Percentiles rank a stretch among this genome's conserved stretches.
These are phyloP conservation scores for Papilio gigon DNA, from an alignment of 2,888 invertebrate species.

Conservation along the genomic window DNA sequence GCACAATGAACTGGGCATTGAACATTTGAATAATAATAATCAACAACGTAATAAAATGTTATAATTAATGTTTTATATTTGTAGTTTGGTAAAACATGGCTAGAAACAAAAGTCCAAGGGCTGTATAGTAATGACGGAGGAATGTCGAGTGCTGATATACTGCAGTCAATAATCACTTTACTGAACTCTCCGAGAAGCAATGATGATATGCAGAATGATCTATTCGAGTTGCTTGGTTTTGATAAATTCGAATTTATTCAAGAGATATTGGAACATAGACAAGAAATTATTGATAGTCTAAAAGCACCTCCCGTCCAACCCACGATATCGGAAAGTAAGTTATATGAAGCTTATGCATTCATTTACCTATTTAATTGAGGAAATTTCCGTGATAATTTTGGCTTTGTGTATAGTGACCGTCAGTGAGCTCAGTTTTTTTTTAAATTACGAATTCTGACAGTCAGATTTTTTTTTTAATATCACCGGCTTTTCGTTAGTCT, in stretches of 20 bases:
- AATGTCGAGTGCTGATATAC: slow-evolving; percentile 83
- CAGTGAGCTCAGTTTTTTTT: too few species aligned
- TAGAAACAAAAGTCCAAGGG: slow-evolving; percentile 79
- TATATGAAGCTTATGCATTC: background rate
- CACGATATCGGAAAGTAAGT: slow-evolving; percentile 68
- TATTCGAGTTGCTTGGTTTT: slow-evolving; percentile 95
- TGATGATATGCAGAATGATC: slow-evolving; percentile 89
- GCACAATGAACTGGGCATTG: too few species aligned
- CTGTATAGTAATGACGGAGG: slow-evolving; percentile 73
- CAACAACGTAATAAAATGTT: too few species aligned
- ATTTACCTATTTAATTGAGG: too few species aligned
- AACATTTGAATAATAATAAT: too few species aligned
- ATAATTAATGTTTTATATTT: slow-evolving; percentile 45
- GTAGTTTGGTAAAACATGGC: slow-evolving; percentile 82
- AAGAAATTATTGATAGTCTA: slow-evolving; percentile 77
- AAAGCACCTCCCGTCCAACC: slow-evolving; percentile 58
- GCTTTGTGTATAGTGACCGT: too few species aligned
- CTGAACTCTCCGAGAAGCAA: slow-evolving; percentile 84
- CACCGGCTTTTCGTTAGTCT: too few species aligned
- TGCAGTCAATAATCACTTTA: slow-evolving; percentile 81
- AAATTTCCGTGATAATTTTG: too few species aligned
- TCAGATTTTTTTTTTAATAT: too few species aligned
- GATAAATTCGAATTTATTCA: slow-evolving; percentile 90
- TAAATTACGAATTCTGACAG: too few species aligned
- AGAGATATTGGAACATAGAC: slow-evolving; percentile 84